Base-by-base conservation (phyloP, 2,888 invertebrate species). In the Rhyacophila evoluta region DNA sequence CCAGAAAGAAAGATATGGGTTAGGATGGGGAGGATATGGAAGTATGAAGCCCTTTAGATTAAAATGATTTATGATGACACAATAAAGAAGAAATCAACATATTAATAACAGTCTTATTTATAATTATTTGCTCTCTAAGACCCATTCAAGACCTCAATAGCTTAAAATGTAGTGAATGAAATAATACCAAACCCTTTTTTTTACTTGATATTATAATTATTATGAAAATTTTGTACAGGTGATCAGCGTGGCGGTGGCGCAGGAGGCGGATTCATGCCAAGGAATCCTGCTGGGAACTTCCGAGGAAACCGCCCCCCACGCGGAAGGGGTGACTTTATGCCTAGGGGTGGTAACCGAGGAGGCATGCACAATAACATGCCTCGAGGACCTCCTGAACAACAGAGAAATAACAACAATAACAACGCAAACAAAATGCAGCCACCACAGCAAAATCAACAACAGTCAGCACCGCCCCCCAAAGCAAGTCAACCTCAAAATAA, bases 201-300 rank as follows among this genome's bases (percentile, higher is more conserved):
- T n/a, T n/a, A n/a, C n/a, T n/a, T n/a, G n/a, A n/a, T n/a, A n/a
- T n/a, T n/a, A n/a, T n/a, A n/a, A n/a, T n/a, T n/a, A n/a, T n/a
- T n/a, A n/a, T n/a, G n/a, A n/a, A n/a, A n/a, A n/a, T n/a, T n/a
- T n/a, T n/a, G n/a, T 1, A 27, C 38, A 68, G 68, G 74, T 68
- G 74, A 74, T 68, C 74, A 74, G 28, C 67, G 55, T 1, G 55
- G 55, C 10, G 55, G 55, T 10, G 55, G 55, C 2, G 10, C 55
- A 1, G 55, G 69, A 12, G 74, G 74, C 33, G 74, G 74, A 12
- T 74, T 67, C 69, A 69, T 67, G 25, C 37, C 68, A 15, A 55
- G 74, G 19, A 74, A 74, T 36, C 55, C 55, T 8, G 67, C 74
- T 4, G 74, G 74, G 15, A 74, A 74, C 25, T 74, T 67, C 37